These are phyloP conservation scores for Rutilus rutilus DNA, from an alignment of 2,113 vertebrate genomes.

Conservation along the genomic window DNA sequence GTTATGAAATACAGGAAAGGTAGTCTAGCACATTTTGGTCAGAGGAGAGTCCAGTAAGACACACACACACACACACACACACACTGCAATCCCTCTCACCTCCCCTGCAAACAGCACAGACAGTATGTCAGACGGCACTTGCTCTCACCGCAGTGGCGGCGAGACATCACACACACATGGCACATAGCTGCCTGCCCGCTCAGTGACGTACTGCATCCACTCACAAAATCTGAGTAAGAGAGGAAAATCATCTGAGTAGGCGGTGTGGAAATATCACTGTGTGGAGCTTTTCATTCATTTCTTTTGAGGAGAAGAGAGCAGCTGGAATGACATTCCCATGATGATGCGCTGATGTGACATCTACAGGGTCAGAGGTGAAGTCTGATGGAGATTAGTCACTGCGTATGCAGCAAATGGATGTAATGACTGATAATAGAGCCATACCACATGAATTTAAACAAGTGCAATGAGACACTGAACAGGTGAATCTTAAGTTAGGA, in stretches of 20 bases:
- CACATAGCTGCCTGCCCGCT: slow-evolving; percentile 50
- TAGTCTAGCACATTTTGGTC: slow-evolving; percentile 7
- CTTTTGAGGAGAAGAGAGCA: not conserved
- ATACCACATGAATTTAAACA: not conserved
- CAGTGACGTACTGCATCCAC: slow-evolving; percentile 39
- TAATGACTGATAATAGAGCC: slow-evolving; percentile 23
- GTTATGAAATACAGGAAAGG: slow-evolving; percentile 37
- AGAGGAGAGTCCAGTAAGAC: not conserved
- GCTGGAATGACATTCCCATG: slow-evolving; percentile 18
- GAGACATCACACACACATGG: slow-evolving; percentile 56
- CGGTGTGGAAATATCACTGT: slow-evolving; percentile 4
- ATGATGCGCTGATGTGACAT: slow-evolving; percentile 13
- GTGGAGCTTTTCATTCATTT: slow-evolving; percentile 45
- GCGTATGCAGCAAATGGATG: slow-evolving; percentile 4
- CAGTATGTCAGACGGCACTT: slow-evolving; percentile 45
- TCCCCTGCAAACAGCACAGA: slow-evolving; percentile 38
- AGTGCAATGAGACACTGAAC: not conserved
- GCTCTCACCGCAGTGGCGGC: slow-evolving; percentile 22
- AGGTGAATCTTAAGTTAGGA: not conserved
- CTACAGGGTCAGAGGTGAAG: not conserved
- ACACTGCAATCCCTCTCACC: slow-evolving; percentile 43
- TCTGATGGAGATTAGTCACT: slow-evolving; percentile 20
- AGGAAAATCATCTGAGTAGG: slow-evolving; percentile 11
- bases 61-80: slow-evolving; percentile 22
- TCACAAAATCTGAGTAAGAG: slow-evolving; percentile 11